Evolutionary conservation across 2,888 invertebrate species (phyloP).

Genomic region (Epinotia brunnichana): DNA sequence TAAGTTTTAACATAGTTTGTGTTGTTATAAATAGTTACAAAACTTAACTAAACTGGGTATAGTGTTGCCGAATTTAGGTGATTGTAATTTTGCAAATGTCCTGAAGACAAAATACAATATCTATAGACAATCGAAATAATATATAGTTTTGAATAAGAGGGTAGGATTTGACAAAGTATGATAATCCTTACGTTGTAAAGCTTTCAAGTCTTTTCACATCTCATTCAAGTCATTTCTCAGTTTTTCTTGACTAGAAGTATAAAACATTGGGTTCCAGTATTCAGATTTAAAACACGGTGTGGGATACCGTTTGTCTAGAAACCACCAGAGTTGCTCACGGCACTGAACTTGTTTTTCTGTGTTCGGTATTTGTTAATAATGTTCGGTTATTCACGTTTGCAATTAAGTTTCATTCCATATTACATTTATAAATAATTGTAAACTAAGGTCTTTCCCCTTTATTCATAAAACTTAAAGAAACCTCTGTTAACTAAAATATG

Average conservation of each 20-base stretch:
- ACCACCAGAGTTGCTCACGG: neutral
- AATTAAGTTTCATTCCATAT: conserved; percentile 35
- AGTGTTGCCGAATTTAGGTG: neutral
- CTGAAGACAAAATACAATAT: neutral
- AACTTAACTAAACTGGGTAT: neutral
- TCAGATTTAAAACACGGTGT: neutral
- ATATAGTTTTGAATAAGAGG: neutral
- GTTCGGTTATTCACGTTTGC: conserved; percentile 9
- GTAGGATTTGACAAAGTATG: neutral
- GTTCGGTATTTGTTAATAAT: conserved; percentile 1
- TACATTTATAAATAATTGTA: conserved; percentile 20
- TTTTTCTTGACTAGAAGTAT: no score
- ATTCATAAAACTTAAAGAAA: no score
- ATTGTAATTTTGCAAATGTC: neutral
- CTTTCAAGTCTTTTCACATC: neutral
- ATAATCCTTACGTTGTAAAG: neutral
- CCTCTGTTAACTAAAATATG: no score
- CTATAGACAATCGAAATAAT: neutral
- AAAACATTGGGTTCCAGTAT: neutral
- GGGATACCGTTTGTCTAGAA: neutral
- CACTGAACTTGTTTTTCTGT: conserved; percentile 2
- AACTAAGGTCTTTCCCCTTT: neutral
- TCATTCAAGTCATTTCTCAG: neutral
- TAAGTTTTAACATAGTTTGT: conserved; percentile 10
- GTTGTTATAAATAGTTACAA: neutral